Percentiles rank a stretch among this genome's conserved stretches.
Conservation (phyloP, 2,113 vertebrate genomes). For the Myotis brandtii region DNA sequence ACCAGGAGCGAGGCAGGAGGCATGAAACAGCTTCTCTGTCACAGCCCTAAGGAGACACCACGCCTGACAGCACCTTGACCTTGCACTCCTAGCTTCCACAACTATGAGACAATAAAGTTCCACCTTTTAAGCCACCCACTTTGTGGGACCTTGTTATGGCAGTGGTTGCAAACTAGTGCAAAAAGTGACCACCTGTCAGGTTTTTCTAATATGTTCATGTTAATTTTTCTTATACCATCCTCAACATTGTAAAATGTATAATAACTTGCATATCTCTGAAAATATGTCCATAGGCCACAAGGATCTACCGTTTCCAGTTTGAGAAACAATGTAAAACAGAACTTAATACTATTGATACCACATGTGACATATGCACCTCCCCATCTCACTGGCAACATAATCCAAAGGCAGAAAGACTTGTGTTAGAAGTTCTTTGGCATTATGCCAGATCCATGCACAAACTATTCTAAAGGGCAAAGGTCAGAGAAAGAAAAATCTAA, state of each 20-base stretch:
- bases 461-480: conserved; percentile 58
- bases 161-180: background rate
- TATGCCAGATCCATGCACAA: conserved; percentile 28
- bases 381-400: conserved; percentile 39
- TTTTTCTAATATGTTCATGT: background rate
- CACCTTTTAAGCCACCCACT: background rate
- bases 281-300: conserved; percentile 23
- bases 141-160: background rate
- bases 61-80: background rate
- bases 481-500: conserved; percentile 46
- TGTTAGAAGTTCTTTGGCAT: conserved; percentile 43
- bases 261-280: conserved; percentile 30
- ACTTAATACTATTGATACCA: conserved; percentile 62
- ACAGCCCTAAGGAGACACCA: background rate
- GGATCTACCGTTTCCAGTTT: conserved; percentile 62
- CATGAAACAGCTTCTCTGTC: background rate
- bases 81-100: background rate
- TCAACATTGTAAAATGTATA: background rate
- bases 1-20: background rate
- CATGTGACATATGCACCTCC: conserved; percentile 42
- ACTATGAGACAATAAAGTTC: background rate
- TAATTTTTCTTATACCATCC: background rate
- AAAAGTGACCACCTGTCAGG: background rate
- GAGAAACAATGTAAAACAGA: conserved; percentile 62
- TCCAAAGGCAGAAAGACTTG: conserved; percentile 51